phyloP scores from a whole-genome alignment of 1,140 invertebrate species.

The Globodera rostochiensis region DNA sequence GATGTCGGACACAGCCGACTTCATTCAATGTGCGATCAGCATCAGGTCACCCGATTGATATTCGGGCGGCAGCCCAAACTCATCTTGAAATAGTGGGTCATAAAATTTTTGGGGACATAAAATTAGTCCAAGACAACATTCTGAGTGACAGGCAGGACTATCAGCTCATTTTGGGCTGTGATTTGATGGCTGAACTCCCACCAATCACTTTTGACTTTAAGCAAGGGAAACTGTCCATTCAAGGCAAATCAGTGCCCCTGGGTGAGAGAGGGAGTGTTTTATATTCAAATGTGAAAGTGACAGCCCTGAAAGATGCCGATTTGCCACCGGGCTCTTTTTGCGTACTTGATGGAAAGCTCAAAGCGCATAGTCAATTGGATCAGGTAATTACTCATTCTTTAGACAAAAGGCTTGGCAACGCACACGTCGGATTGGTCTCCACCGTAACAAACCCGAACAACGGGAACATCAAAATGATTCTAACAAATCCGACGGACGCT shows the following conservation, averaged over 20 bases:
- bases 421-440: neutral
- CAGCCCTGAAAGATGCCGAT: neutral
- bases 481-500: neutral
- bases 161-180: conserved; percentile 14
- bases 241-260: neutral
- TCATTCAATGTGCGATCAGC: too few relatives aligned
- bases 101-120: too few relatives aligned
- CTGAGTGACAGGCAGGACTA: too few relatives aligned
- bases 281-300: neutral
- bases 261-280: neutral
- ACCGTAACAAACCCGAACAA: neutral
- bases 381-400: neutral
- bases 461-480: neutral
- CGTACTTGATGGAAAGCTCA: neutral
- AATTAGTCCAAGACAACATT: too few relatives aligned
- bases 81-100: too few relatives aligned
- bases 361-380: neutral
- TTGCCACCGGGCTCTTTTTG: neutral
- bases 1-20: too few relatives aligned
- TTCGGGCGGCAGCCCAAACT: too few relatives aligned
- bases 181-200: neutral
- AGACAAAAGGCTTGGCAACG: neutral
- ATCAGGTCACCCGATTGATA: too few relatives aligned
- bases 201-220: conserved; percentile 8
- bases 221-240: neutral